Conservation (phyloP, 2,113 vertebrate species). For the Cryptotis parvus region DNA sequence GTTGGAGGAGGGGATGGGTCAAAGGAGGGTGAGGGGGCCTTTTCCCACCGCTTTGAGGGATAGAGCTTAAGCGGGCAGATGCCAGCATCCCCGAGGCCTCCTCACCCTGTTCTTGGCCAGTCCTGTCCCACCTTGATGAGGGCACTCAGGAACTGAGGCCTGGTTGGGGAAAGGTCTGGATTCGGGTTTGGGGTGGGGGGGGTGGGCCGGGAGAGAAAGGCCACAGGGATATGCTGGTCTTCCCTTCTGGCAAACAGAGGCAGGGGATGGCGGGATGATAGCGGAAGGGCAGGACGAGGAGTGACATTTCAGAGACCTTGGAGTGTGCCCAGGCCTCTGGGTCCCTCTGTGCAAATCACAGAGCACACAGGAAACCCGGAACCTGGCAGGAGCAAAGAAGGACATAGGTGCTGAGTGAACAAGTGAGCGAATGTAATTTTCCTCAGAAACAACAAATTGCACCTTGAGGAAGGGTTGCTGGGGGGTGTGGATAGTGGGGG, state of each 20-base stretch:
- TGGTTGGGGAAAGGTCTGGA: not conserved
- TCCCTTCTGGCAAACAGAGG: not conserved
- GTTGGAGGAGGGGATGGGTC: conserved; percentile 63
- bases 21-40: conserved; percentile 41
- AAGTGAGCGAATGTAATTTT: not conserved
- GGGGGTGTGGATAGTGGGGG: too few relatives aligned
- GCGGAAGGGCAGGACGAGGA: not conserved
- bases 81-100: not conserved
- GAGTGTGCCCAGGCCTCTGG: not conserved
- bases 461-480: not conserved
- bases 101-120: not conserved
- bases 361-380: not conserved
- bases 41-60: conserved; percentile 84
- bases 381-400: not conserved
- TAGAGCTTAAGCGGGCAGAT: conserved; percentile 74
- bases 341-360: not conserved
- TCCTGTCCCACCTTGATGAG: not conserved
- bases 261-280: too few relatives aligned
- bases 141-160: not conserved
- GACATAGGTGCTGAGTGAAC: not conserved
- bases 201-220: not conserved
- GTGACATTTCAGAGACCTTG: not conserved
- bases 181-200: not conserved
- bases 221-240: not conserved
- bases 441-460: not conserved